Conservation (phyloP, 2,888 invertebrate species). For the Amblyjoppa fuscipennis region DNA sequence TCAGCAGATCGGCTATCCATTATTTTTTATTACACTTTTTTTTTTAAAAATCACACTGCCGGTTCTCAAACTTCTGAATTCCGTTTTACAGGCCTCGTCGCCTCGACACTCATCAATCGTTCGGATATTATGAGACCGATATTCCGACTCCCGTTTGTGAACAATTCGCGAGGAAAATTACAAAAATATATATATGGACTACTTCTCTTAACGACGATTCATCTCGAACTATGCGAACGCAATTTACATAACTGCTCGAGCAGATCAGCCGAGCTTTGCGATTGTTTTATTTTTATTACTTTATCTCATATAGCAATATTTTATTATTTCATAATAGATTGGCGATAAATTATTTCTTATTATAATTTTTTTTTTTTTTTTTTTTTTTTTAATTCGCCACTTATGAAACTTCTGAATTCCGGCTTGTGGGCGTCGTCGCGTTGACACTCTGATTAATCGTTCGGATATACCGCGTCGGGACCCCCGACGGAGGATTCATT, state of each 20-base stretch:
- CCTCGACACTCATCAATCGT: constrained; percentile 5
- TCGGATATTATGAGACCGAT: background rate
- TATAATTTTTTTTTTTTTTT: background rate
- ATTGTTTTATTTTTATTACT: too few species aligned
- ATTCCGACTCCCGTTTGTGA: background rate
- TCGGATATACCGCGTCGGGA: background rate
- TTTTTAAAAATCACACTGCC: background rate
- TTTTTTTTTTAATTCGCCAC: background rate
- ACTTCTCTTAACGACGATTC: too few species aligned
- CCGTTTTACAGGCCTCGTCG: background rate
- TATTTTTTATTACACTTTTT: too few species aligned
- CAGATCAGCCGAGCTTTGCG: too few species aligned
- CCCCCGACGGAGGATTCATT: background rate
- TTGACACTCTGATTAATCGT: constrained; percentile 19
- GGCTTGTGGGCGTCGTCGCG: background rate
- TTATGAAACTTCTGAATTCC: background rate
- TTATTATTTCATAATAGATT: background rate
- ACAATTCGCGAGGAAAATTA: background rate
- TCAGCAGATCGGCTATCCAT: too few species aligned
- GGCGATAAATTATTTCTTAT: too few species aligned
- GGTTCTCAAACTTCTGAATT: background rate
- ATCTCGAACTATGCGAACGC: too few species aligned
- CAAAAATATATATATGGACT: too few species aligned
- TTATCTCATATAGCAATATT: too few species aligned
- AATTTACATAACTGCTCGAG: too few species aligned